Base-by-base conservation (phyloP, 2,888 invertebrate genomes). In the Rotaria macrura region DNA sequence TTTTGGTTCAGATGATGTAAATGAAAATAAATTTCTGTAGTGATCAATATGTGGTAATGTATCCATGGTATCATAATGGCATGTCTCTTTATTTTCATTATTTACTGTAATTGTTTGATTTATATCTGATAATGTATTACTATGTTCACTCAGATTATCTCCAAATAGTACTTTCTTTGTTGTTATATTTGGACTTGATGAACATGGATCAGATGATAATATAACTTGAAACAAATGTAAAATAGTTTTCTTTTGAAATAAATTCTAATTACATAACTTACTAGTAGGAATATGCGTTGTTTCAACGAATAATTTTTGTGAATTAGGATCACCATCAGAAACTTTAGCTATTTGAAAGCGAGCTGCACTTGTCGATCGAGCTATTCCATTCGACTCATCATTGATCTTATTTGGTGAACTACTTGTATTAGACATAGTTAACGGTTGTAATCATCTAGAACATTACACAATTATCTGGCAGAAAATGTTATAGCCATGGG, bases 31-130 rank as follows among this genome's bases (percentile, higher is more conserved):
- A 90, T 94, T 94, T 89, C 94, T 93, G 89, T 95, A 95, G 90
- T 95, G 94, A 89, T 95, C 95, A 91, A 94, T 92, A 86, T 95
- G 92, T 0, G 95, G 95, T 57, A 95, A 90, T 2, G 94, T 94
- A 90, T 95, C 95, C 1, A 65, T 65, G 6, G 65, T 65, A 34
- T 65, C 65, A 34, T 65, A 65, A 34, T 34, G 34, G 12, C 34
- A 1, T 34, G 9, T 29, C 20, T 65, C 34, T 65, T 65, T 12
- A 34, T 12, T 49, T 49, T 4, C 17, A 9, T 49, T 49, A 49
- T 49, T 49, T 17, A 49, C 3, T 12, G 5, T 20, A 65, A 20
- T 1, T 34, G 65, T 29, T 29, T 54, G 25, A 25, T 25, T 25
- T 25, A 54, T 65, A 34, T 34, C 34, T 65, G 23, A 65, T 65